Base-by-base conservation (phyloP, 2,797 vertebrate species). In the Clarias pachynema region DNA sequence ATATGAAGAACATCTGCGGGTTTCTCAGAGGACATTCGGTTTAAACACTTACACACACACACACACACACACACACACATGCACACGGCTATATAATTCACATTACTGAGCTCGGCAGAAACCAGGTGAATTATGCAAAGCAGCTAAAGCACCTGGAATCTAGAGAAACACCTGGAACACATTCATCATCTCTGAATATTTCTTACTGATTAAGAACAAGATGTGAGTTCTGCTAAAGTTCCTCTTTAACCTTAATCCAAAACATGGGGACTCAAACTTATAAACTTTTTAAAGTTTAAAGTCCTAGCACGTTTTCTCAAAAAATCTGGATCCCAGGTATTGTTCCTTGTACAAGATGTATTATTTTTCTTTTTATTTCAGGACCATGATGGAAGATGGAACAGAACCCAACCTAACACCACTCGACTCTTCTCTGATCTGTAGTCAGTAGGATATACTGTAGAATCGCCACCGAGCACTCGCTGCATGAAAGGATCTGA, bases 61-160 rank as follows among this genome's bases (percentile, higher is more conserved):
- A 65, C 73, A 78, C 49, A 75, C 73, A 75, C 24, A 77, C 29
- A 59, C 29, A 59, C 20, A 34, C 53, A 78, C 53, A 78, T 16
- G 22, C 26, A 59, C 74, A 22, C 75, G 24, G 18, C 75, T 78
- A 29, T 22, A 31, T 7, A 34, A 78, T 60, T 37, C 56, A 26
- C n/a, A 56, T 53, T 9, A 53, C 72, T 56, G 44, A 53, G 24
- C 70, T 44, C 10, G 14, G n/a, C 53, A 59, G 18, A 77, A 77
- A 18, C 18, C n/a, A 56, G 26, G 49, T 56, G 73, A 57, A 57
- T 75, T 57, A 57, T 57, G 49, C 18, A 75, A 5, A 22, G 26
- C 3, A 4, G n/a, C 0, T 75, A 5, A 29, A 74, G 56, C 73
- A 75, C n/a, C 73, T 57, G 73, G 73, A 57, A 10, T 75, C 16